A percentile compares a stretch with the other conserved stretches of the same genome.
These are phyloP conservation scores for Thereva nobilitata DNA, from an alignment of 2,888 invertebrate species.

Conservation along the genomic window DNA sequence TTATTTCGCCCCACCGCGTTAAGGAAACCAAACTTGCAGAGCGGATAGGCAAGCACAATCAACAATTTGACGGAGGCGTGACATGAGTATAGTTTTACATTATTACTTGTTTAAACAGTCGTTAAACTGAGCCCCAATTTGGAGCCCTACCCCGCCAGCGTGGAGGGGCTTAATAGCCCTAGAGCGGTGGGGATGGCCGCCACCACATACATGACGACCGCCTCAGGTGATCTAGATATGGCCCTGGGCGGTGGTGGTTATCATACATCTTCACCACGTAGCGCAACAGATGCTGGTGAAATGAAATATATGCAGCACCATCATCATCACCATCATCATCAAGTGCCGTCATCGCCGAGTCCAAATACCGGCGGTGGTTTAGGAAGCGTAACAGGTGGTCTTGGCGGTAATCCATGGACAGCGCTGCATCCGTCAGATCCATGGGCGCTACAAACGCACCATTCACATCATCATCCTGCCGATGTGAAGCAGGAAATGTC, in stretches of 20 bases:
- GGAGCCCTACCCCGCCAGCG: conserved; percentile 62
- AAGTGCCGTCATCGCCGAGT: conserved; percentile 71
- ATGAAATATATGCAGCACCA: conserved; percentile 92
- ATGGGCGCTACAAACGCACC: conserved; percentile 77
- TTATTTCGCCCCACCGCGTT: neutral
- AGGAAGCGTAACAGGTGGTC: conserved; percentile 49
- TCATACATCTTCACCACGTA: conserved; percentile 78
- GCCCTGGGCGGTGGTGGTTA: conserved; percentile 80
- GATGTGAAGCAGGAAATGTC: conserved; percentile 82
- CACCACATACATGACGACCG: conserved; percentile 92
- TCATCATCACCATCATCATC: conserved; percentile 81
- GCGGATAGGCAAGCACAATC: neutral
- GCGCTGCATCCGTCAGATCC: conserved; percentile 79
- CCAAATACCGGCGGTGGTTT: conserved; percentile 62
- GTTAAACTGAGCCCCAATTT: conserved; percentile 61
- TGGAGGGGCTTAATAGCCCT: conserved; percentile 62
- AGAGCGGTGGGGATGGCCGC: conserved; percentile 90
- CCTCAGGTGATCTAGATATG: conserved; percentile 77
- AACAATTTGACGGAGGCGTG: conserved; percentile 44
- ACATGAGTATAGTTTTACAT: conserved; percentile 58
- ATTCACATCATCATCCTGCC: conserved; percentile 74
- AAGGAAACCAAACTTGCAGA: neutral
- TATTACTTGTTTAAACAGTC: conserved; percentile 54
- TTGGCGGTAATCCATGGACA: conserved; percentile 77
- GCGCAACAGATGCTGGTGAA: conserved; percentile 84